A percentile compares a stretch with the other conserved stretches of the same genome.
Evolutionary conservation across 2,113 vertebrate species (phyloP).

Genomic region (Brachypodius melanocephalos): DNA sequence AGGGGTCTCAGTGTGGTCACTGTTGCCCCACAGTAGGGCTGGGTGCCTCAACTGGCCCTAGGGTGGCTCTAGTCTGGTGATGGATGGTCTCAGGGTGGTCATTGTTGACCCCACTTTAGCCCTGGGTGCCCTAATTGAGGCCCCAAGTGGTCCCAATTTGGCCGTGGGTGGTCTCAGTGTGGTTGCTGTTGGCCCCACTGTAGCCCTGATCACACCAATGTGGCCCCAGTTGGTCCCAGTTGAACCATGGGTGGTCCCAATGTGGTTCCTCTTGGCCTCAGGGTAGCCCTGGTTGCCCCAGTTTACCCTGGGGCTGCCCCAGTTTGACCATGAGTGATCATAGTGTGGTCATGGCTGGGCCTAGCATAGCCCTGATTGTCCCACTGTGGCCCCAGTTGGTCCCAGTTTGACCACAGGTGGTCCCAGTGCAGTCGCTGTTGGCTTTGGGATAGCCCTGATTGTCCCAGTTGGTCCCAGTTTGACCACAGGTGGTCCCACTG

Average conservation of each 20-base stretch:
- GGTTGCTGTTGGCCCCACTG: rapidly evolving
- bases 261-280: neutral
- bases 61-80: neutral
- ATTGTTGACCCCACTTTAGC: neutral
- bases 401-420: neutral
- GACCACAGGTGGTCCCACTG: neutral
- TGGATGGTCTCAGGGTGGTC: neutral
- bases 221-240: neutral
- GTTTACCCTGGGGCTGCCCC: too few species aligned
- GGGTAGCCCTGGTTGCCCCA: too few species aligned
- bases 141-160: neutral
- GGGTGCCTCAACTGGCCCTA: too few species aligned
- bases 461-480: neutral
- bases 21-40: rapidly evolving
- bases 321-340: neutral
- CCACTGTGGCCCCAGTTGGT: too few species aligned
- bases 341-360: neutral
- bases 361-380: neutral
- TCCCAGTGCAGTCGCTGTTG: rapidly evolving
- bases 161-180: too few species aligned
- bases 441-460: neutral
- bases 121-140: neutral
- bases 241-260: neutral
- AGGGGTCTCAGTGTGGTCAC: neutral
- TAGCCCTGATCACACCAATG: neutral